phyloP scores from a whole-genome alignment of 2,797 vertebrate species.

The Siniperca undulata region DNA sequence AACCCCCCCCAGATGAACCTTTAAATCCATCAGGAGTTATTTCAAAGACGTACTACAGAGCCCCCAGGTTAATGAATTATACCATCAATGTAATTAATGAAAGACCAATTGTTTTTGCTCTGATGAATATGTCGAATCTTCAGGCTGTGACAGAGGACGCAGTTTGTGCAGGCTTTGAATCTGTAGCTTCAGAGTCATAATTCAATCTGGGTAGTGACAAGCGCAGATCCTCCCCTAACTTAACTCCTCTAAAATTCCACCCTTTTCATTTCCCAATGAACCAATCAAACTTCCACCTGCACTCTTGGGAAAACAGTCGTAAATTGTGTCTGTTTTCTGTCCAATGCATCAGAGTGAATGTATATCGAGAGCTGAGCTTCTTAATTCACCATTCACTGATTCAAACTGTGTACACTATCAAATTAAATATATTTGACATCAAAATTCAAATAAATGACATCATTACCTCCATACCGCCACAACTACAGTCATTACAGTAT shows the following conservation, averaged over 20 bases:
- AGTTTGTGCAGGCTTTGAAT: conserved; percentile 18
- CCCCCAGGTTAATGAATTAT: conserved; percentile 43
- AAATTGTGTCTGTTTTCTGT: conserved; percentile 16
- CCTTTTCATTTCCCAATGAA: conserved; percentile 12
- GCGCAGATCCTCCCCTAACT: conserved; percentile 17
- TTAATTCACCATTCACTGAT: conserved; percentile 11
- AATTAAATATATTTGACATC: conserved; percentile 34
- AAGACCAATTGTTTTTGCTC: conserved; percentile 30
- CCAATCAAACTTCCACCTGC: conserved; percentile 26
- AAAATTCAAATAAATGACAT: conserved; percentile 49
- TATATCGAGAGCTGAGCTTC: background rate
- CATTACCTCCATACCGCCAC: conserved; percentile 39
- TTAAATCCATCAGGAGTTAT: conserved; percentile 34
- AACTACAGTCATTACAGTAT: conserved; percentile 36
- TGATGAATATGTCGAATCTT: conserved; percentile 53
- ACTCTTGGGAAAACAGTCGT: conserved; percentile 2
- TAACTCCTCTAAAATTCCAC: conserved; percentile 1
- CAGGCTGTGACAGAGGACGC: conserved; percentile 29
- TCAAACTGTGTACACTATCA: conserved; percentile 11
- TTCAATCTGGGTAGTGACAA: conserved; percentile 47
- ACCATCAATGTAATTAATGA: conserved; percentile 56
- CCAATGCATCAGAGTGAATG: background rate
- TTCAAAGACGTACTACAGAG: conserved; percentile 2
- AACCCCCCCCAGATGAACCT: conserved; percentile 12
- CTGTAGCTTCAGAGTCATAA: conserved; percentile 24